Conservation (phyloP, 2,888 invertebrate genomes). For the Adelognathus sp. region DNA sequence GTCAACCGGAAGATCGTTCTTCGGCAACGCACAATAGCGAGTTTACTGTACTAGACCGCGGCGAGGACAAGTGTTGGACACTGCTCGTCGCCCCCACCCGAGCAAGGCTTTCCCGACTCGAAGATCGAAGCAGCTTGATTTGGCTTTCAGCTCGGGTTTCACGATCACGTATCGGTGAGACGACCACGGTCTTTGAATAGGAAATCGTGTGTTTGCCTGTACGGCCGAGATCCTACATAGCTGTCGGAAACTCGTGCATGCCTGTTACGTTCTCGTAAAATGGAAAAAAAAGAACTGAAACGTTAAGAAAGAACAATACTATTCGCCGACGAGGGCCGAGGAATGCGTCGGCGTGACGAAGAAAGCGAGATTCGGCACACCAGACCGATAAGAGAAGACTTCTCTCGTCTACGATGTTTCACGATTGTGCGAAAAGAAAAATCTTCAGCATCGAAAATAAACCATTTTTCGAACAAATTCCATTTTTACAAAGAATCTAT, state of each 20-base stretch:
- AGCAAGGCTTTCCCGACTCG: conserved; percentile 17
- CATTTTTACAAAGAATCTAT: too few species aligned
- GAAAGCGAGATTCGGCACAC: conserved; percentile 43
- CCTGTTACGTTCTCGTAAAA: conserved; percentile 15
- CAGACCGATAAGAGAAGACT: conserved; percentile 22
- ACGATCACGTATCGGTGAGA: conserved; percentile 56
- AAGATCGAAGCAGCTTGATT: conserved; percentile 32
- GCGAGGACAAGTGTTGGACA: neutral
- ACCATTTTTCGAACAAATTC: too few species aligned
- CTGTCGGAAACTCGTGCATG: conserved; percentile 24
- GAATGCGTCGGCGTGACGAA: conserved; percentile 20
- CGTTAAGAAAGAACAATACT: conserved; percentile 3
- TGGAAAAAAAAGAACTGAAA: conserved; percentile 18
- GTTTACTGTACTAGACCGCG: too few species aligned
- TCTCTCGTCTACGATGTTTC: too few species aligned
- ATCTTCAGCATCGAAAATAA: too few species aligned
- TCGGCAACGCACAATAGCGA: neutral
- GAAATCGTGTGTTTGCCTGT: conserved; percentile 37
- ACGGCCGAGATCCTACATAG: neutral
- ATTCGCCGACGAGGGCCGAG: conserved; percentile 14
- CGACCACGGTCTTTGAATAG: conserved; percentile 55
- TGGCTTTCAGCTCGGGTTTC: conserved; percentile 57
- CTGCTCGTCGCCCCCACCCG: neutral
- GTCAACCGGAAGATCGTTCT: conserved; percentile 53
- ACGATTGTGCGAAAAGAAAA: too few species aligned